Conservation (phyloP, 2,113 vertebrate genomes). For the Amblyornis subalaris region DNA sequence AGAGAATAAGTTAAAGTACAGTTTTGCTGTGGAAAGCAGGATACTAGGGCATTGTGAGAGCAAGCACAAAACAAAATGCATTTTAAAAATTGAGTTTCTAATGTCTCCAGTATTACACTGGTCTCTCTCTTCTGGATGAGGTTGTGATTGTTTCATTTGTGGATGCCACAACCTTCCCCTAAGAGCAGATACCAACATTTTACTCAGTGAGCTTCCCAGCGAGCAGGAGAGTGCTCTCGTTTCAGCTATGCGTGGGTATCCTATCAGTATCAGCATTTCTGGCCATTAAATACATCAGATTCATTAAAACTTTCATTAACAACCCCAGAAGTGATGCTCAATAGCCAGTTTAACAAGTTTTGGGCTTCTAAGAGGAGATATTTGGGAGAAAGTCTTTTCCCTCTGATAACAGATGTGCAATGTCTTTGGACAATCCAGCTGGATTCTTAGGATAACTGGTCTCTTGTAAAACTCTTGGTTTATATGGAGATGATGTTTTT, state of each 20-base stretch:
- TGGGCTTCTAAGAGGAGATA: not conserved
- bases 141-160: not conserved
- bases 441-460: not conserved
- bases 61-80: not conserved
- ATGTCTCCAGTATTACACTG: not conserved
- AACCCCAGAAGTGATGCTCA: not conserved
- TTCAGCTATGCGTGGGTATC: not conserved
- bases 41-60: not conserved
- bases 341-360: not conserved
- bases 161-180: not conserved
- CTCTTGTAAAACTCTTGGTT: not conserved
- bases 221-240: not conserved
- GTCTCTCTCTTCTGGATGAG: not conserved
- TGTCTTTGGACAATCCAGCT: not conserved
- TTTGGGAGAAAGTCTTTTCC: not conserved
- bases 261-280: not conserved
- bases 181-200: not conserved
- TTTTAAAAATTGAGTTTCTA: not conserved
- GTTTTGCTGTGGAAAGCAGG: not conserved
- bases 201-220: not conserved
- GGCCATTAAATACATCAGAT: not conserved
- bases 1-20: not conserved
- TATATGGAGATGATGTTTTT: not conserved
- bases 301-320: not conserved
- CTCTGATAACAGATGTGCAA: not conserved